phyloP scores from a whole-genome alignment of 2,797 vertebrate species.

The Hafferia zeledoni region DNA sequence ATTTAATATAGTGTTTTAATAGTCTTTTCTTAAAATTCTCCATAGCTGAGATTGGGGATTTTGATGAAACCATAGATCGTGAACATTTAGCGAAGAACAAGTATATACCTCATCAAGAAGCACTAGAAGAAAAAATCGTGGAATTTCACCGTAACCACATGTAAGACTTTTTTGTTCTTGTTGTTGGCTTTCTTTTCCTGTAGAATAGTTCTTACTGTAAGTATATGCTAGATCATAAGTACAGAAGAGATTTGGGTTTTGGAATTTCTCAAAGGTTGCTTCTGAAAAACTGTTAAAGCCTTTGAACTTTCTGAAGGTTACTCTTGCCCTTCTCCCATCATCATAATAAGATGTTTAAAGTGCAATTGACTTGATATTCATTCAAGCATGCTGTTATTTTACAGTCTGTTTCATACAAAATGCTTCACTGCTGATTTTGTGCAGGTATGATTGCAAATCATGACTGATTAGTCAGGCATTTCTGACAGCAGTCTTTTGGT shows the following conservation, averaged over 20 bases:
- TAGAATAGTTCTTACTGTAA: background rate
- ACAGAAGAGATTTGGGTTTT: background rate
- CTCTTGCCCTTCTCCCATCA: background rate
- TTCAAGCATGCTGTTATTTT: constrained; percentile 55
- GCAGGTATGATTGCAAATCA: constrained; percentile 50
- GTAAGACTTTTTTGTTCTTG: constrained; percentile 76
- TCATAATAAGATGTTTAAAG: constrained; percentile 37
- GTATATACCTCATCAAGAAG: constrained; percentile 96
- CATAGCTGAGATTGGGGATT: constrained; percentile 97
- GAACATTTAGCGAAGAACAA: constrained; percentile 95
- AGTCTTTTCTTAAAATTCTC: background rate
- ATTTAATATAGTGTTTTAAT: background rate
- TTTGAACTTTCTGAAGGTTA: constrained; percentile 13
- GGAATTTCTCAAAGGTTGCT: background rate
- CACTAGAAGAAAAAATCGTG: constrained; percentile 94
- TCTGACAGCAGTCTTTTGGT: background rate
- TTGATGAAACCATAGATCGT: constrained; percentile 91
- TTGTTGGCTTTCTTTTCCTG: background rate
- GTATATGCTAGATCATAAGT: background rate
- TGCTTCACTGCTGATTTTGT: constrained; percentile 39
- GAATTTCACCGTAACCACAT: constrained; percentile 92
- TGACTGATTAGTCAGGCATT: constrained; percentile 10
- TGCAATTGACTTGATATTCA: background rate
- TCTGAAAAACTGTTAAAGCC: background rate
- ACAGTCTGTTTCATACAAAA: constrained; percentile 51